Conservation (phyloP, 2,113 vertebrate species). For the Falco punctatus region DNA sequence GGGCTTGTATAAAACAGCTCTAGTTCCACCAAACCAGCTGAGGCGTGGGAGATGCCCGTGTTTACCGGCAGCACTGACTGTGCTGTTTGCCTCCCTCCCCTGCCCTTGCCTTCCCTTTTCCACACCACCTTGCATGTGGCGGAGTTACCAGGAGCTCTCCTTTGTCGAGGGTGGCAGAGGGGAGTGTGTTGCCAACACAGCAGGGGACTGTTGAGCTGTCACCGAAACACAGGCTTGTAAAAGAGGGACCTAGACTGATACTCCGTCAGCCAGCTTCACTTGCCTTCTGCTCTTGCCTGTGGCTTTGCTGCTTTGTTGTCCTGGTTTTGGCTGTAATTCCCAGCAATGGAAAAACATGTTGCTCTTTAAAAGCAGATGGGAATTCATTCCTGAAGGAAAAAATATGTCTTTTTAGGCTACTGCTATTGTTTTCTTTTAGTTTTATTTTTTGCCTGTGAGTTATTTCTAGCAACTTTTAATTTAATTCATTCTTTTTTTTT, state of each 20-base stretch:
- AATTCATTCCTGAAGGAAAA: constrained; percentile 65
- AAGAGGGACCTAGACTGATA: background rate
- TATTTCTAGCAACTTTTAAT: constrained; percentile 66
- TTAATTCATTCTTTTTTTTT: background rate
- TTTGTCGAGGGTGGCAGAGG: background rate
- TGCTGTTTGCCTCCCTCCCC: background rate
- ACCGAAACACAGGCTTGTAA: background rate
- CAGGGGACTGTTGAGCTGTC: background rate
- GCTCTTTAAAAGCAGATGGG: constrained; percentile 70
- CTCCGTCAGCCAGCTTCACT: constrained; percentile 3
- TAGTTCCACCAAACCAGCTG: background rate
- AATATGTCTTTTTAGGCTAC: constrained; percentile 58
- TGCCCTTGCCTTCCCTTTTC: background rate
- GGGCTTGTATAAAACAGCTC: background rate
- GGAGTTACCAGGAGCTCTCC: background rate
- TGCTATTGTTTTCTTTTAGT: constrained; percentile 66
- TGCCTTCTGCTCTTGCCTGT: background rate
- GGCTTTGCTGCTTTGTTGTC: constrained; percentile 39
- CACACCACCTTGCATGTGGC: background rate
- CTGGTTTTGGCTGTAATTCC: constrained; percentile 46
- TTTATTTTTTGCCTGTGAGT: constrained; percentile 70
- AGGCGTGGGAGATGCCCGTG: background rate
- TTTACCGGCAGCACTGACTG: background rate
- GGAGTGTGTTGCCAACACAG: background rate
- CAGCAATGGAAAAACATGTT: constrained; percentile 66